Conservation (phyloP, 1,140 invertebrate species). For the Zophobas atratus region DNA sequence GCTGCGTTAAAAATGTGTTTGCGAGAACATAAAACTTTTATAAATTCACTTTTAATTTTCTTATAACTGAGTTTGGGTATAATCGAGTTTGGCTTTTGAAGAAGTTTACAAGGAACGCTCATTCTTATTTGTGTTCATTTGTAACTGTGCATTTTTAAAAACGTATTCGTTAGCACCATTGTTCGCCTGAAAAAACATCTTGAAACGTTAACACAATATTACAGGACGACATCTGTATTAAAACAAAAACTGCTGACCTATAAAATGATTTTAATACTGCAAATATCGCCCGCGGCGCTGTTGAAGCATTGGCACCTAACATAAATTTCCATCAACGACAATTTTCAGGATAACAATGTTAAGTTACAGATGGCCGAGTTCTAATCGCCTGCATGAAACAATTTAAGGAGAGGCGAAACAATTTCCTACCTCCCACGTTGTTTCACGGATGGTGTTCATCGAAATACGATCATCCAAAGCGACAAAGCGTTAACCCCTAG, state of each 20-base stretch:
- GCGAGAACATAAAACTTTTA: conserved; percentile 51
- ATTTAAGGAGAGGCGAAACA: conserved; percentile 63
- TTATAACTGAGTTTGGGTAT: conserved; percentile 52
- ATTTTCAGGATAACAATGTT: conserved; percentile 63
- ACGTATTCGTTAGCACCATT: conserved; percentile 47
- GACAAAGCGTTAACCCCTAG: conserved; percentile 30
- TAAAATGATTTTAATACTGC: conserved; percentile 29
- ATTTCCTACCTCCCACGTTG: conserved; percentile 59
- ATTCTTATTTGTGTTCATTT: conserved; percentile 48
- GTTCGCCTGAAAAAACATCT: conserved; percentile 15
- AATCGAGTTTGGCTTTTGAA: conserved; percentile 52
- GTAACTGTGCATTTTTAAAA: conserved; percentile 43
- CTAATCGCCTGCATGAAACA: conserved; percentile 64
- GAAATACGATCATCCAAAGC: conserved; percentile 53
- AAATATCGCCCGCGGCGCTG: conserved; percentile 10
- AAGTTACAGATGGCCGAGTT: conserved; percentile 61
- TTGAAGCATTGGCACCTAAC: conserved; percentile 40
- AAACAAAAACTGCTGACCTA: conserved; percentile 39
- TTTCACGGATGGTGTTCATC: conserved; percentile 60
- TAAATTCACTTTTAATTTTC: conserved; percentile 54
- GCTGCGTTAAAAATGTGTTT: conserved; percentile 49
- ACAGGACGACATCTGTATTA: neutral
- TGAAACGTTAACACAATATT: conserved; percentile 20
- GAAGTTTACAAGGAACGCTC: conserved; percentile 49
- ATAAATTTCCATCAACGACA: conserved; percentile 59